phyloP scores from a whole-genome alignment of 2,888 invertebrate species.

The Frankliniella intonsa region DNA sequence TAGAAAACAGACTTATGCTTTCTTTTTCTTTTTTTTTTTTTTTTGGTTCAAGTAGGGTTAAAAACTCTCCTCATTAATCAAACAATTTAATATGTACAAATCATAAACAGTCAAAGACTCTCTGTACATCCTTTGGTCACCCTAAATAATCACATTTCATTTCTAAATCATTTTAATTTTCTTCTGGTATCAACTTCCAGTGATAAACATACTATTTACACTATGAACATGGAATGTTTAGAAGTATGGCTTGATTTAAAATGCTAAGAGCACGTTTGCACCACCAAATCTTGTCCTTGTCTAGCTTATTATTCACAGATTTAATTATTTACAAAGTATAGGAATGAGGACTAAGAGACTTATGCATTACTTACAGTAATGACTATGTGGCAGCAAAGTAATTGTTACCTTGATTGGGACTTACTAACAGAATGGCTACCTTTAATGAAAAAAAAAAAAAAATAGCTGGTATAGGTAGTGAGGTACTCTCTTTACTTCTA shows the following conservation, averaged over 20 bases:
- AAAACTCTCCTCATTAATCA: background rate
- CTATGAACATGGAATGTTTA: constrained; percentile 1
- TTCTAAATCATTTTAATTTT: background rate
- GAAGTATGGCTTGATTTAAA: background rate
- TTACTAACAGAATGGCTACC: constrained; percentile 2
- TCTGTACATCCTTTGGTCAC: constrained; percentile 4
- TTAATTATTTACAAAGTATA: background rate
- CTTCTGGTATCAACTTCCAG: background rate
- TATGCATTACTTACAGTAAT: constrained; percentile 10
- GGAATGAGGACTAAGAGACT: background rate
- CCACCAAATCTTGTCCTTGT: background rate
- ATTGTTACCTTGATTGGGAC: background rate
- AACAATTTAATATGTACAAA: constrained; percentile 1
- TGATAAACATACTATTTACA: background rate
- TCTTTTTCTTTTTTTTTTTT: background rate
- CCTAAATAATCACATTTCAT: background rate
- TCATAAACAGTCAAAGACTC: background rate
- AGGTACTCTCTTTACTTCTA: background rate
- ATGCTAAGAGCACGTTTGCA: background rate
- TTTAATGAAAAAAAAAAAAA: background rate
- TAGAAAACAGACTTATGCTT: background rate
- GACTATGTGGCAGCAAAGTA: background rate
- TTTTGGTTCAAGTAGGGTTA: background rate
- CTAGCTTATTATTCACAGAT: background rate
- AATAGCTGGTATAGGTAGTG: background rate